A percentile compares a stretch with the other conserved stretches of the same genome.
Conservation (phyloP, 2,888 invertebrate species). For the Saturnia japonica region DNA sequence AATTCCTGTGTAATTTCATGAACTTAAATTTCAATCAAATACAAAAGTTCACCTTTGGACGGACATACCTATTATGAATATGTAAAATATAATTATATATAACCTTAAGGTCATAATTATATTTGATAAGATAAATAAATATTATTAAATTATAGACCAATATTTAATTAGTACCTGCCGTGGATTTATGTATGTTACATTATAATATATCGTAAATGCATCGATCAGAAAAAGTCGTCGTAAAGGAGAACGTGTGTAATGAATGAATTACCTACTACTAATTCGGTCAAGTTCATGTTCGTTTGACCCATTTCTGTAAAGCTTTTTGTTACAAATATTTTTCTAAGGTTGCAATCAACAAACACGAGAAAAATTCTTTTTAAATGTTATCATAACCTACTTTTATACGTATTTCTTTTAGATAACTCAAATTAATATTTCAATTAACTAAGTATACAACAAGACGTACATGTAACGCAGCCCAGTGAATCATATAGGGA, state of each 20-base stretch:
- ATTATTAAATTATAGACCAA: neutral
- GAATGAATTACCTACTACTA: neutral
- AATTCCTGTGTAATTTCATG: too few relatives aligned
- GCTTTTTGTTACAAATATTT: neutral
- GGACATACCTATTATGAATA: neutral
- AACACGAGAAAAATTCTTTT: neutral
- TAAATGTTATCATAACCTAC: neutral
- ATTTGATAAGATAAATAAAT: neutral
- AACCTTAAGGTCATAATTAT: slow-evolving; percentile 7
- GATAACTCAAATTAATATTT: too few relatives aligned
- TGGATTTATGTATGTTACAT: neutral
- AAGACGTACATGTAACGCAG: too few relatives aligned
- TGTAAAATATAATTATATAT: too few relatives aligned
- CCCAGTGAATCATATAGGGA: too few relatives aligned
- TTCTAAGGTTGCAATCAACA: neutral
- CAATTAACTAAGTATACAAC: too few relatives aligned
- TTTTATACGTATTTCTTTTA: neutral
- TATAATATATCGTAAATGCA: neutral
- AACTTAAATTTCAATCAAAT: neutral
- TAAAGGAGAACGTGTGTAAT: slow-evolving; percentile 11
- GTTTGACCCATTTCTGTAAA: neutral
- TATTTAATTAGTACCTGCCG: neutral
- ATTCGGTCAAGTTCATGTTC: neutral
- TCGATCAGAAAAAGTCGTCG: neutral
- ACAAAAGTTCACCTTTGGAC: neutral